Evolutionary conservation across 1,140 invertebrate species (phyloP), one percentile per base, ranked within the genome.

Genomic region (Drosophila kepulauana): DNA sequence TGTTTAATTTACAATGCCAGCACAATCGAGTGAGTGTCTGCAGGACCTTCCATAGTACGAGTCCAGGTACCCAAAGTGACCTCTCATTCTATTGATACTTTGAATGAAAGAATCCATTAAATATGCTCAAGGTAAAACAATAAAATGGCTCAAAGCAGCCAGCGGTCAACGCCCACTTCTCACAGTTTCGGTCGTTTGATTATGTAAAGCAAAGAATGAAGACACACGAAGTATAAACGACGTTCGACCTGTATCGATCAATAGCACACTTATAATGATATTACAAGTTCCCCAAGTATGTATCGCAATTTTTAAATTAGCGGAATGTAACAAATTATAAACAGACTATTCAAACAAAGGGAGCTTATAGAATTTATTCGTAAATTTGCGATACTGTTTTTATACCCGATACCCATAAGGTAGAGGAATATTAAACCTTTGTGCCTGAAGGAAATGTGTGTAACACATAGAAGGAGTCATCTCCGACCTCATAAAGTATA

Each of bases 71-170:
- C 56, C 30, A 13, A 3, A 59, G 13, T 59, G 33, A 30, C 67
- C 63, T 35, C 65, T 58, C 69, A 15, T 52, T 63, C 70, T 71
- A 49, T 86, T 86, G 82, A 86, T 82, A 82, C 80, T 67, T 45
- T 67, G 80, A 76, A 82, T 70, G 61, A 71, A 56, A 73, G 51
- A 86, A 72, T 41, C 38, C 73, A 87, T 86, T 59, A 76, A 87
- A 79, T 79, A 86, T 86, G 79, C 82, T 79, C 82, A 86, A 86
- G 82, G 82, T 65, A 68, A 73, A 41, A 43, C 72, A 78, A 77
- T 64, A 58, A 78, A 81, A 69, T 75, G 66, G 59, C 52, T 41
- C 45, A 54, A 78, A 61, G 16, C 71, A 48, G 25, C 46, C 10
- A 56, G 28, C 45, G 30, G 66, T 43, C 57, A 61, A 68, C 78